phyloP scores from a whole-genome alignment of 2,888 invertebrate species.

The Callyntrura guangdongensis region DNA sequence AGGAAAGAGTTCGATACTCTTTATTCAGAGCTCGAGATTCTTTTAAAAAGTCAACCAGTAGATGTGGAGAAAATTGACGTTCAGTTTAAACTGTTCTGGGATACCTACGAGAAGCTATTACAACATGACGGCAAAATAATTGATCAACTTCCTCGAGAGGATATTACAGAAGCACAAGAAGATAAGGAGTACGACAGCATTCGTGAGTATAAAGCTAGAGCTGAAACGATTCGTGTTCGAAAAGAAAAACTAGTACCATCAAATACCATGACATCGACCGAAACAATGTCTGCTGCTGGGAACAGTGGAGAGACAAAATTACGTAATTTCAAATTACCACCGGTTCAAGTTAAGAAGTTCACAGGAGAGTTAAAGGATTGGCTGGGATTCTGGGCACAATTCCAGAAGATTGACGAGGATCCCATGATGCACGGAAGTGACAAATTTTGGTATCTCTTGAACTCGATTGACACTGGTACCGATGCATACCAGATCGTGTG shows the following conservation, averaged over 20 bases:
- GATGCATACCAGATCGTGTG: slow-evolving; percentile 83
- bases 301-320: too few relatives aligned
- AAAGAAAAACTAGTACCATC: background rate
- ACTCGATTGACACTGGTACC: slow-evolving; percentile 77
- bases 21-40: background rate
- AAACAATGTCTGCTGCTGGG: background rate
- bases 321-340: slow-evolving; percentile 79
- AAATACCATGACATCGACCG: background rate
- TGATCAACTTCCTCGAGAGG: background rate
- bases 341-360: slow-evolving; percentile 83
- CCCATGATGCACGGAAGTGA: slow-evolving; percentile 56
- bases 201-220: background rate
- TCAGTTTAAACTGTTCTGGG: background rate
- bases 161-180: background rate
- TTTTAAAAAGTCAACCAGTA: background rate
- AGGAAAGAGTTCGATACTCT: background rate
- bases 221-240: background rate
- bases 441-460: slow-evolving; percentile 83
- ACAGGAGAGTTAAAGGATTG: slow-evolving; percentile 83
- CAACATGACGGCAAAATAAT: slow-evolving; percentile 1
- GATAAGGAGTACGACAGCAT: slow-evolving; percentile 11
- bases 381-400: slow-evolving; percentile 85
- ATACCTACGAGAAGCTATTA: background rate
- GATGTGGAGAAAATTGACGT: background rate
- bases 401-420: slow-evolving; percentile 84